Conservation (phyloP, 2,888 invertebrate genomes). For the Romanomermis culicivorax region DNA sequence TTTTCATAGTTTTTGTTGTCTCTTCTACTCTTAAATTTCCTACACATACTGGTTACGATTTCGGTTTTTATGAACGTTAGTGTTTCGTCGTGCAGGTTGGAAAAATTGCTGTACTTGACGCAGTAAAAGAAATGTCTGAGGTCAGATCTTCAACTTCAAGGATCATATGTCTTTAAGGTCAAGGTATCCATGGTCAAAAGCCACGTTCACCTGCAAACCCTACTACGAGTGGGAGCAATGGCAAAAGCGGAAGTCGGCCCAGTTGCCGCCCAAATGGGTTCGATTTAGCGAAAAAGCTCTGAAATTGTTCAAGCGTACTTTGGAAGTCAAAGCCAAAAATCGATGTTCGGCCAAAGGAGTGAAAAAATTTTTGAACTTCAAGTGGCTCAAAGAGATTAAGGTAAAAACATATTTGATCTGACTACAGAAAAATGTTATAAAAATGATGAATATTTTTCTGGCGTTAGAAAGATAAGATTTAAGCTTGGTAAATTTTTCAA, state of each 20-base stretch:
- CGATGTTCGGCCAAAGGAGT: conserved; percentile 40
- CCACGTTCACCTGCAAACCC: conserved; percentile 64
- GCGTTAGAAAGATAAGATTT: no score
- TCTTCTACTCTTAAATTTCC: no score
- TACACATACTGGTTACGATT: no score
- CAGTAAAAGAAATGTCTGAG: no score
- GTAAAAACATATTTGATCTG: neutral
- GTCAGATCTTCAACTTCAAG: no score
- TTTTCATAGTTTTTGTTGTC: no score
- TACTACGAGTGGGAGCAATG: conserved; percentile 59
- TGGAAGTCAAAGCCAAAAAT: conserved; percentile 60
- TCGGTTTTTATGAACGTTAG: no score
- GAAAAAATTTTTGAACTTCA: conserved; percentile 54
- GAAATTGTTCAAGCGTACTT: conserved; percentile 66
- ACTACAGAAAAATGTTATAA: no score
- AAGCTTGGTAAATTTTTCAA: no score
- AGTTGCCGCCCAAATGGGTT: conserved; percentile 40
- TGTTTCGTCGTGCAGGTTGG: no score
- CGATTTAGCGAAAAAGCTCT: conserved; percentile 70
- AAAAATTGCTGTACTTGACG: no score
- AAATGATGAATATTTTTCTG: no score
- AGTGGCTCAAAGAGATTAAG: conserved; percentile 51
- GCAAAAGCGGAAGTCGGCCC: conserved; percentile 37
- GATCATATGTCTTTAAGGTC: conserved; percentile 42
- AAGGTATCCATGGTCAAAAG: conserved; percentile 81